Base-by-base conservation (phyloP, 35 echinoderm and acorn worm genomes). In the Patiria miniata region DNA sequence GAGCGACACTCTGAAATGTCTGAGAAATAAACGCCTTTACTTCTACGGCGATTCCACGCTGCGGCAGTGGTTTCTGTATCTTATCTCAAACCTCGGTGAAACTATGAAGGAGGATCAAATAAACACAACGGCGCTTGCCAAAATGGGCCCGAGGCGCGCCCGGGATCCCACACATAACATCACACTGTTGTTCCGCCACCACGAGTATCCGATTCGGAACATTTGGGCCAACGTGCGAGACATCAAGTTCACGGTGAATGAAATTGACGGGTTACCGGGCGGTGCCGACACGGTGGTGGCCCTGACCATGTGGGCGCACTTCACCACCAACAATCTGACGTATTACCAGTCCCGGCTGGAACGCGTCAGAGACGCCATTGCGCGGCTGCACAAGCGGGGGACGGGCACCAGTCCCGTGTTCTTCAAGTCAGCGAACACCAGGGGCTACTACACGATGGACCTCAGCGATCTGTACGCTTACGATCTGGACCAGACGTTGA, bases 381-480 rank as follows among this genome's bases (percentile, higher is more conserved):
- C 36, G 33, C 51, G 65, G 23, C 57, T 80, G 51, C 40, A 17
- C 2, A 42, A 5, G 1, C 73, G 77, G 30, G 56, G 58, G 37
- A 52, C 86, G n/a, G n/a, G 32, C 37, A 80, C 51, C 19, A 77
- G 54, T 15, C 40, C 38, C 12, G 80, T 90, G 4, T 81, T 90
- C 12, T 69, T 90, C 39, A 90, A 90, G 40, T 69, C 79, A n/a
- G 88, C 88, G 1, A 90, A 90, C 57, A 90, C 88, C 9, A 58
- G 79, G 26, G 39, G 2, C 17, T 6, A n/a, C 23, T 8, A 7
- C 16, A n/a, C 21, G n/a, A 23, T 38, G 16, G 68, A 38, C 52
- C 32, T 40, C 2, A 90, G 88, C 26, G 61, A 90, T 51, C 82
- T 79, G 79, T 90, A 90, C 47, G 80, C 88, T 9, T 29, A 47